These are phyloP conservation scores for Sinocyclocheilus maitianheensis DNA, from an alignment of 2,113 vertebrate species.

Conservation along the genomic window DNA sequence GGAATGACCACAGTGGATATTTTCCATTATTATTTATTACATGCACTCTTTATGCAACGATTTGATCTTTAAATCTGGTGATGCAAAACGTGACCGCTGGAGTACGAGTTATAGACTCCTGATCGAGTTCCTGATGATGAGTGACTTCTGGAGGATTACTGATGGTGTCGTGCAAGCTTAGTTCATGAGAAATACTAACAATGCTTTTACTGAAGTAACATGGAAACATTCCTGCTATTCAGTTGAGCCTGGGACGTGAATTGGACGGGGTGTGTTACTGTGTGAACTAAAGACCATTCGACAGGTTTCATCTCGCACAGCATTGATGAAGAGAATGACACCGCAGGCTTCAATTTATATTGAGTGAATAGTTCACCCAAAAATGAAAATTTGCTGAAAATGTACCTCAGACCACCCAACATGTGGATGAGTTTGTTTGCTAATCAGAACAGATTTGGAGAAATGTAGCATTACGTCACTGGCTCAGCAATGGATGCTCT, in stretches of 20 bases:
- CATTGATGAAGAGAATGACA: too few relatives aligned
- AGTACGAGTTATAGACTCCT: neutral
- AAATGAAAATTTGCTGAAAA: too few relatives aligned
- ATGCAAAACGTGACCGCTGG: neutral
- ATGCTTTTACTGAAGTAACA: neutral
- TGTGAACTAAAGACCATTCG: neutral
- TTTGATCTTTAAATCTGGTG: conserved; percentile 17
- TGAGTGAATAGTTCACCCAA: neutral
- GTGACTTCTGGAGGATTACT: conserved; percentile 15
- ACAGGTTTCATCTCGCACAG: neutral
- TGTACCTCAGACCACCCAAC: too few relatives aligned
- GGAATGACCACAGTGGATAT: neutral
- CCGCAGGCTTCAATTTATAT: neutral
- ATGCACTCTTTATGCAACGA: neutral
- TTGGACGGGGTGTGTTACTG: neutral
- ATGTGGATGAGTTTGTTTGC: too few relatives aligned
- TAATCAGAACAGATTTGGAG: too few relatives aligned
- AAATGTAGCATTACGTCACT: too few relatives aligned
- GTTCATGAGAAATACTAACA: neutral
- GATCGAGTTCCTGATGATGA: neutral
- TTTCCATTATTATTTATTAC: neutral
- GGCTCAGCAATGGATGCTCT: too few relatives aligned
- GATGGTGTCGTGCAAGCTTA: neutral
- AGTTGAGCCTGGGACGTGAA: neutral
- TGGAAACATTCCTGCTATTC: neutral